Evolutionary conservation across 2,113 vertebrate species (phyloP), one percentile per base, ranked within the genome.

Genomic region (Alethe diademata): DNA sequence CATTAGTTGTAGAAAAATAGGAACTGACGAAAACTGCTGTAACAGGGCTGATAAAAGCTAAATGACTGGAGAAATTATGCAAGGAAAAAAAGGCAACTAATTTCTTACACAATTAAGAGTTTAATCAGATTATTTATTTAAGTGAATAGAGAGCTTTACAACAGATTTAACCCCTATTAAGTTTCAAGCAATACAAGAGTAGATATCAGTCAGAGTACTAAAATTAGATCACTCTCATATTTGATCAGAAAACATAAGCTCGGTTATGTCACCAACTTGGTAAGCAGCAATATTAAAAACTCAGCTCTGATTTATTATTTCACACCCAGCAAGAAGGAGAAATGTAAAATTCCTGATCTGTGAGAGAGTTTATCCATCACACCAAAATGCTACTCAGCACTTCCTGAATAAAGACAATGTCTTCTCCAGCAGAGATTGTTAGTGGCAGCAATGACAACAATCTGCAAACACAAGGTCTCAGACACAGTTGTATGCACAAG

Each of bases 51-150:
- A 79, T 93, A 94, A 93, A 94, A 95, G 58, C 80, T 65, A 91
- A 91, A 89, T 6, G 62, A 88, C 45, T 62, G 56, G 76, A 90
- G 70, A 87, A 86, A 92, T 84, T 57, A 93, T 2, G 6, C 45
- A 69, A 91, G n/a, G n/a, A 1, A 50, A 79, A 78, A 82, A 58
- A 51, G 33, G 29, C 61, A 91, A 91, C 82, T 89, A 45, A 79
- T 90, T 91, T 92, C 78, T 94, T 90, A 89, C 35, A 88, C 87
- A 94, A 91, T 91, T 81, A 89, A 45, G 74, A 93, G 74, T 70
- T 93, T 92, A 95, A 95, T 92, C 94, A 82, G 40, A 87, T 95
- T 94, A 91, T 94, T 97, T 95, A 78, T 72, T 93, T 67, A 86
- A 81, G 79, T 86, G 35, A 96, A 73, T 45, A 92, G 29, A 82